Percentiles rank a stretch among this genome's conserved stretches.
These are phyloP conservation scores for Camelus bactrianus DNA, from an alignment of 2,113 vertebrate species.

Conservation along the genomic window DNA sequence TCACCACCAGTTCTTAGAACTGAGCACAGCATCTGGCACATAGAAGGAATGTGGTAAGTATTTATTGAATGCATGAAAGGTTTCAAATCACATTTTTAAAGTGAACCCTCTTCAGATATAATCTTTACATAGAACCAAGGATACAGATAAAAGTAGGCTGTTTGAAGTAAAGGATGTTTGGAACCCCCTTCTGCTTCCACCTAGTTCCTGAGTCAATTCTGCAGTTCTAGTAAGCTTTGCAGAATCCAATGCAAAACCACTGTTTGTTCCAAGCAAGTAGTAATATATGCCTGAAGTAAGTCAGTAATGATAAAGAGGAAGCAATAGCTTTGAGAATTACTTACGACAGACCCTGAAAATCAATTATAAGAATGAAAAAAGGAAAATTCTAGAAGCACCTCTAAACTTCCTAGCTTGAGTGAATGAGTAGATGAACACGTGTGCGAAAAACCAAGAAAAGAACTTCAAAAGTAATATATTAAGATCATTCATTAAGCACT, in stretches of 20 bases:
- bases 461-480: background rate
- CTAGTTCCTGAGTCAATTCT: background rate
- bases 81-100: constrained; percentile 44
- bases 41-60: background rate
- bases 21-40: background rate
- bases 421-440: background rate
- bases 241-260: background rate
- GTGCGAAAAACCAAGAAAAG: constrained; percentile 1
- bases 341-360: background rate
- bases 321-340: background rate
- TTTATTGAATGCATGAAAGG: background rate
- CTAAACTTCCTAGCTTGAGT: constrained; percentile 29
- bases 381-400: constrained; percentile 21
- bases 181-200: background rate
- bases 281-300: background rate
- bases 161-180: constrained; percentile 11
- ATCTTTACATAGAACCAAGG: constrained; percentile 19
- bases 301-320: background rate
- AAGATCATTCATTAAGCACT: background rate
- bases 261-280: constrained; percentile 16
- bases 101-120: constrained; percentile 14
- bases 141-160: background rate
- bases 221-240: background rate
- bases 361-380: constrained; percentile 37
- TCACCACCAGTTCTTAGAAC: background rate